Evolutionary conservation across 1,140 invertebrate species (phyloP), one percentile per base, ranked within the genome.

Genomic region (Drosophila serrata): DNA sequence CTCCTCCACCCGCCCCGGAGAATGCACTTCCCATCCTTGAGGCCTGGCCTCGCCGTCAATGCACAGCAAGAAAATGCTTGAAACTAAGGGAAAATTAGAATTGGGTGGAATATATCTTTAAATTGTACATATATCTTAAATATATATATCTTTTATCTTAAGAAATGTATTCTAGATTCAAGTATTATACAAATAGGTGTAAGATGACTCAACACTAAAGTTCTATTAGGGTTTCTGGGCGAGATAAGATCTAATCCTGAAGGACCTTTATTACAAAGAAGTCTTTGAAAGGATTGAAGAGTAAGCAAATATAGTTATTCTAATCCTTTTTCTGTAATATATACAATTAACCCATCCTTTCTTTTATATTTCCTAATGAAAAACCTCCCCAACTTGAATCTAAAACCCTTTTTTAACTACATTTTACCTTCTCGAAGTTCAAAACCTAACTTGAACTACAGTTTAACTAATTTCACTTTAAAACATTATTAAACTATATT

Each of bases 21-120:
- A 55, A 24, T 51, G 31, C 56, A 58, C n/a, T 58, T 58, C 24
- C 53, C 53, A 57, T 55, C 51, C 51, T 55, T 55, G 51, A 37
- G 51, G 48, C 48, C 51, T 37, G 51, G 51, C 51, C 51, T 55
- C 51, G 49, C 1, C 48, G 49, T 5, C 8, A 19, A 22, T 55
- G 19, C 51, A 55, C 51, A 4, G 51, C 33, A 37, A 55, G 33
- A 55, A 51, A 55, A 11, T 51, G 9, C 4, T n/a, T 2, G 12
- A 1, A 15, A 24, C 3, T 24, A 4, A 40, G n/a, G 2, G n/a
- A 1, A 33, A 11, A 2, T 33, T 11, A 4, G 9, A 33, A 11
- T 11, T 9, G 12, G 11, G 4, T 9, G 13, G 0, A 12, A 6
- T 45, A 24, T 46, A 46, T 46, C 12, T 24, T 15, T 33, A n/a